phyloP scores from a whole-genome alignment of 2,888 invertebrate genomes.

The Acanthosoma haemorrhoidale region DNA sequence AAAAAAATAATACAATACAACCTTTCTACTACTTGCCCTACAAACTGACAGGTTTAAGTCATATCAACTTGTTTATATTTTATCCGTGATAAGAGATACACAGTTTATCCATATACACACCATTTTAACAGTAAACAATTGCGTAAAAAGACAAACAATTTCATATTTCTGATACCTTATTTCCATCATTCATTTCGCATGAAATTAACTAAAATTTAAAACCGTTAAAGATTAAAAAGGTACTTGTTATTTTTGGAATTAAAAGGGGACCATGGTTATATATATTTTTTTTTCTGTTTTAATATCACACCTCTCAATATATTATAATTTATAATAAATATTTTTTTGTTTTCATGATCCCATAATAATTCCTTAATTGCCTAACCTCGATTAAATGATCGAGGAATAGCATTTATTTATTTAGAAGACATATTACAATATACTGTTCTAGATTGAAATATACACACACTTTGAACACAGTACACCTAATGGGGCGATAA shows the following conservation, averaged over 20 bases:
- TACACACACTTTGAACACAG: conserved; percentile 31
- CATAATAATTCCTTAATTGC: background rate
- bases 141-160: background rate
- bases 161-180: background rate
- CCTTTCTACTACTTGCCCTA: conserved; percentile 25
- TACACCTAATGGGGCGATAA: conserved; percentile 30
- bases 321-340: conserved; percentile 22
- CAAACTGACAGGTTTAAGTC: background rate
- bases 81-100: background rate
- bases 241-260: conserved; percentile 1
- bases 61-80: conserved; percentile 18
- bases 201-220: conserved; percentile 16
- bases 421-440: background rate
- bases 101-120: background rate
- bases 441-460: conserved; percentile 25
- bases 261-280: background rate
- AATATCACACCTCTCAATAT: conserved; percentile 5
- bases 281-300: background rate
- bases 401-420: background rate
- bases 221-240: conserved; percentile 12
- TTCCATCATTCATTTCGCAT: background rate
- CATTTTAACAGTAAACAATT: conserved; percentile 15
- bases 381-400: background rate
- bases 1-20: conserved; percentile 20
- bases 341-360: conserved; percentile 5